Base-by-base conservation (phyloP, 1,140 invertebrate species). In the Pseudomyrmex cubaensis region DNA sequence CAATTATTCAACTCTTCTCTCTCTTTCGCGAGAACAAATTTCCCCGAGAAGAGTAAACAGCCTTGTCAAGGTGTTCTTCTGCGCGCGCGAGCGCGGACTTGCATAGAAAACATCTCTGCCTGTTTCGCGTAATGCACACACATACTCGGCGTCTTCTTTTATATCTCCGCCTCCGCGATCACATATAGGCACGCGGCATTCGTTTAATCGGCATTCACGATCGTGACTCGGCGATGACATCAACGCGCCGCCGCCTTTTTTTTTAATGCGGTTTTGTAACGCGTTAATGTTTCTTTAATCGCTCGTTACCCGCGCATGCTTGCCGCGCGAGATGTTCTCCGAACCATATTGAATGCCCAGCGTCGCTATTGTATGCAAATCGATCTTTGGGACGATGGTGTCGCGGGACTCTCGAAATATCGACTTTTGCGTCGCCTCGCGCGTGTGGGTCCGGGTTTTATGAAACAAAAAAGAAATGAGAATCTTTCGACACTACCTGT, bases 11-110 rank as follows among this genome's bases (percentile, higher is more conserved):
- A 59, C n/a, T 70, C 70, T 80, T 62, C 63, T 76, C 35, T 35
- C 35, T 76, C 35, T 35, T 5, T 35, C 70, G 85, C 76, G 85
- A 85, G 87, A 75, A 70, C 85, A 90, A 35, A 35, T 35, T 35
- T 92, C 89, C 84, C 86, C 87, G 59, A 61, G 73, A 48, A 91
- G 82, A 90, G 86, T 85, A 84, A 35, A 83, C 87, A 91, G 83
- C 89, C 90, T 92, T 90, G 87, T 90, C 89, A 88, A 88, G 82
- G 85, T 83, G 74, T 84, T 90, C 62, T 56, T 0, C 17, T 69
- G 63, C 83, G 63, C 83, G 84, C 64, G 73, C 70, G 78, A 83
- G 75, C 80, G 70, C 5, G 35, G 69, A 75, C 82, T 72, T 63
- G 61, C 82, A 56, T 63, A 22, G 73, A 80, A 87, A 78, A 77